These are phyloP conservation scores for Brachyistius frenatus DNA, from an alignment of 2,113 vertebrate species.

Conservation along the genomic window DNA sequence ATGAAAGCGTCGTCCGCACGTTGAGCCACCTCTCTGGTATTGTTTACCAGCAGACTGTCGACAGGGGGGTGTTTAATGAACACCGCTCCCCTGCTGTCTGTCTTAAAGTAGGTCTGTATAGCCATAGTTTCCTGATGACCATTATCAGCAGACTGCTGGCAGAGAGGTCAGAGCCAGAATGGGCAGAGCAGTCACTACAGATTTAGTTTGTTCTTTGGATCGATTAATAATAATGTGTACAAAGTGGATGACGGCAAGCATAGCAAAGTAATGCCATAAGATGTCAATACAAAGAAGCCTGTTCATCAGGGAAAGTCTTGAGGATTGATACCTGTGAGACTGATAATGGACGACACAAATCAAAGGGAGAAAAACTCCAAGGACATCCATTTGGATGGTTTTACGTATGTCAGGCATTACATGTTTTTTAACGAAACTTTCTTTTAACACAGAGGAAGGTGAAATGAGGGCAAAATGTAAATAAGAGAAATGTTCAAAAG, in stretches of 20 bases:
- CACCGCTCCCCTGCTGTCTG: slow-evolving; percentile 50
- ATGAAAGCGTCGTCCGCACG: slow-evolving; percentile 62
- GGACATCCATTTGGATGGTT: too few species aligned
- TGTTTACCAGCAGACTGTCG: slow-evolving; percentile 63
- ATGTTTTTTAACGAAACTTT: not conserved
- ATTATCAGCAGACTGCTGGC: slow-evolving; percentile 54
- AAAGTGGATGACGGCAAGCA: slow-evolving; percentile 13
- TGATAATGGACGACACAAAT: not conserved
- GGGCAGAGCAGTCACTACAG: slow-evolving; percentile 37
- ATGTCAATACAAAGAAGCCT: slow-evolving; percentile 7
- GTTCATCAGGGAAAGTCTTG: slow-evolving; percentile 19
- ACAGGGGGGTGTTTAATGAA: slow-evolving; percentile 73
- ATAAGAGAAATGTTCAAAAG: slow-evolving; percentile 37
- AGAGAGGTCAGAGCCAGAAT: slow-evolving; percentile 47
- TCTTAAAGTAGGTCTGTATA: slow-evolving; percentile 64
- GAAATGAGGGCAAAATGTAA: slow-evolving; percentile 20
- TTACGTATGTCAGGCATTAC: too few species aligned
- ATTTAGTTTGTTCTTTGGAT: slow-evolving; percentile 43
- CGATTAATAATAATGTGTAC: slow-evolving; percentile 37
- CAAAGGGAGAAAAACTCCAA: too few species aligned
- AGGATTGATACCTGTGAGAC: not conserved
- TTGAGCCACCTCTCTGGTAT: slow-evolving; percentile 61
- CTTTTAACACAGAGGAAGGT: not conserved
- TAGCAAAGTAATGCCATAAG: slow-evolving; percentile 22
- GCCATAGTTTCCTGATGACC: slow-evolving; percentile 63